phyloP scores from a whole-genome alignment of 2,888 invertebrate genomes.

The Drosophila quinaria region DNA sequence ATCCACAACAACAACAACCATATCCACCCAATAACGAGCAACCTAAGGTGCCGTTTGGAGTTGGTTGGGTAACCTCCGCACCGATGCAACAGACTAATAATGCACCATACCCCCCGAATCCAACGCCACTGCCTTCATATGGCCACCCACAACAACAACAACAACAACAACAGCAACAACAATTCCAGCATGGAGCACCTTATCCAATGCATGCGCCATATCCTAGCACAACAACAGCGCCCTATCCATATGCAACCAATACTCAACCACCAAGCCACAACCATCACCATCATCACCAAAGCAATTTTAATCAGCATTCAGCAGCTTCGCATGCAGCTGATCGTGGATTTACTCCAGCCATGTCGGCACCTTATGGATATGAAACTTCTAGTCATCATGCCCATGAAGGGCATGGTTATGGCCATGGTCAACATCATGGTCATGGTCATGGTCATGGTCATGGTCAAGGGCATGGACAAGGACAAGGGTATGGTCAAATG shows the following conservation, averaged over 20 bases:
- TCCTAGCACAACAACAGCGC: conserved; percentile 33
- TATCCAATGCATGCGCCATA: conserved; percentile 65
- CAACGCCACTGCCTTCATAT: conserved; percentile 2
- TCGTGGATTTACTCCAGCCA: conserved; percentile 73
- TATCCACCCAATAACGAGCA: conserved; percentile 62
- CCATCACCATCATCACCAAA: conserved; percentile 26
- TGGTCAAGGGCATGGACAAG: conserved; percentile 9
- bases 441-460: conserved; percentile 54
- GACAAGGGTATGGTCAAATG: conserved; percentile 45
- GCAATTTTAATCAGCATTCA: conserved; percentile 45
- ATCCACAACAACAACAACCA: conserved; percentile 59
- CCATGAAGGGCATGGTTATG: conserved; percentile 74
- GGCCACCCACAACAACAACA: conserved; percentile 41
- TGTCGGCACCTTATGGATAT: conserved; percentile 60
- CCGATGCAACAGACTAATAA: conserved; percentile 68
- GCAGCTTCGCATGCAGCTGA: conserved; percentile 60
- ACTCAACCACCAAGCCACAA: neutral
- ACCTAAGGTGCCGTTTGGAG: conserved; percentile 83
- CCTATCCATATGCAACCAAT: conserved; percentile 58
- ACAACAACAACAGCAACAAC: conserved; percentile 48
- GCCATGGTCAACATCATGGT: conserved; percentile 45
- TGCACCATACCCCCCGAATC: conserved; percentile 60
- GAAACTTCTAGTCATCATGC: conserved; percentile 71
- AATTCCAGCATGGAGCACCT: conserved; percentile 45
- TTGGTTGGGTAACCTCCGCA: conserved; percentile 78